A percentile compares a stretch with the other conserved stretches of the same genome.
phyloP scores from a whole-genome alignment of 1,140 invertebrate genomes.

The Neelides sp. region DNA sequence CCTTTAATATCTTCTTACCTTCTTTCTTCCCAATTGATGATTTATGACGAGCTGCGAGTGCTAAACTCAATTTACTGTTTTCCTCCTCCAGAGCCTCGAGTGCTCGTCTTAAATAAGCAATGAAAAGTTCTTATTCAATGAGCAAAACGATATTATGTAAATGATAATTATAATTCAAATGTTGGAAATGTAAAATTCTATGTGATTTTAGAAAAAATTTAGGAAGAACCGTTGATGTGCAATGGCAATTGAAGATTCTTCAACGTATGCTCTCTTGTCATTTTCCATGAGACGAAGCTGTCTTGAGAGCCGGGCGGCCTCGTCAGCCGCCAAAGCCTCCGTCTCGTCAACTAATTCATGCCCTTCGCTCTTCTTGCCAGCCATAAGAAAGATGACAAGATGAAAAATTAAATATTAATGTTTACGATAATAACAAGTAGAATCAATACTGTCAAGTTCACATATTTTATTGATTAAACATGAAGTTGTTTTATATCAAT shows the following conservation, averaged over 20 bases:
- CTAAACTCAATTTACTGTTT: constrained; percentile 9
- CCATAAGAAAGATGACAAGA: no score
- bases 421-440: no score
- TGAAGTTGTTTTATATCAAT: no score
- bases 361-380: no score
- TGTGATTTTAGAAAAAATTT: neutral
- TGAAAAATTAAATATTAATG: no score
- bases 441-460: no score
- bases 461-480: no score
- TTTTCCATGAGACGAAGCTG: constrained; percentile 31
- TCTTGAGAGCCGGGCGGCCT: constrained; percentile 17
- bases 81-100: constrained; percentile 11
- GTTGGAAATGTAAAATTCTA: neutral
- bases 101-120: constrained; percentile 1
- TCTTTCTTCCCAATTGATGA: constrained; percentile 11
- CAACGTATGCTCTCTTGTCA: constrained; percentile 28
- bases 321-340: constrained; percentile 22
- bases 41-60: constrained; percentile 1
- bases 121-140: neutral
- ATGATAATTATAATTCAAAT: neutral
- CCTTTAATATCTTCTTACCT: constrained; percentile 6
- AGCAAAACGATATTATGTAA: neutral
- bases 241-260: constrained; percentile 27
- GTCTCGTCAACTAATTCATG: constrained; percentile 24
- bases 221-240: constrained; percentile 20